These are phyloP conservation scores for Lamellibrachia columna DNA, from an alignment of 2,888 invertebrate genomes.

Conservation along the genomic window DNA sequence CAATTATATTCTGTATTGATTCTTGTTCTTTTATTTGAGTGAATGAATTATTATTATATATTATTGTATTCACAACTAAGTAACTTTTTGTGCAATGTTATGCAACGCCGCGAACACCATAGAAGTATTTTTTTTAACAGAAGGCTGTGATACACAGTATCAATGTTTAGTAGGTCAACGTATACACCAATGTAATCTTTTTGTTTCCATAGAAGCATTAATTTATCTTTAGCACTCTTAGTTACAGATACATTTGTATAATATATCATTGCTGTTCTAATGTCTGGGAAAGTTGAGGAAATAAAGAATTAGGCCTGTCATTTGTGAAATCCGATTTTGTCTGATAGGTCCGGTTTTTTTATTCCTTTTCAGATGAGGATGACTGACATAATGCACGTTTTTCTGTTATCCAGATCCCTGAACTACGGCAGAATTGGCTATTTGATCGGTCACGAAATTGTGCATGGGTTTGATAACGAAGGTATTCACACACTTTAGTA, in stretches of 20 bases:
- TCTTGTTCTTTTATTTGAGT: too few relatives aligned
- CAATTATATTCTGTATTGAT: too few relatives aligned
- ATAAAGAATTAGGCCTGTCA: not conserved
- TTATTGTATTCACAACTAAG: not conserved
- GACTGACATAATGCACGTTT: not conserved
- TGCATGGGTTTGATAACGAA: not conserved
- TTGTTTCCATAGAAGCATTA: not conserved
- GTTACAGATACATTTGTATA: too few relatives aligned
- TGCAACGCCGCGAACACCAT: not conserved
- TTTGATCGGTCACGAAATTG: not conserved
- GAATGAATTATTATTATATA: too few relatives aligned
- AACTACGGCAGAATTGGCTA: not conserved
- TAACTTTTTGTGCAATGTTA: not conserved
- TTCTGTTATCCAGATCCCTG: not conserved
- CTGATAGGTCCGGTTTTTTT: not conserved
- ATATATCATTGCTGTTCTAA: not conserved
- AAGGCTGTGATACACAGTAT: not conserved
- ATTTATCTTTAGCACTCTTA: too few relatives aligned
- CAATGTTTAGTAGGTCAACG: not conserved
- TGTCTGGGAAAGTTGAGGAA: not conserved
- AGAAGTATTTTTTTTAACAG: not conserved
- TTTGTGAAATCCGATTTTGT: not conserved
- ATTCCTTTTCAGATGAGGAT: not conserved
- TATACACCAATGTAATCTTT: not conserved
- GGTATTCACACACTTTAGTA: not conserved